Evolutionary conservation across 2,888 invertebrate genomes (phyloP).

Genomic region (Digitonthophagus gazella): DNA sequence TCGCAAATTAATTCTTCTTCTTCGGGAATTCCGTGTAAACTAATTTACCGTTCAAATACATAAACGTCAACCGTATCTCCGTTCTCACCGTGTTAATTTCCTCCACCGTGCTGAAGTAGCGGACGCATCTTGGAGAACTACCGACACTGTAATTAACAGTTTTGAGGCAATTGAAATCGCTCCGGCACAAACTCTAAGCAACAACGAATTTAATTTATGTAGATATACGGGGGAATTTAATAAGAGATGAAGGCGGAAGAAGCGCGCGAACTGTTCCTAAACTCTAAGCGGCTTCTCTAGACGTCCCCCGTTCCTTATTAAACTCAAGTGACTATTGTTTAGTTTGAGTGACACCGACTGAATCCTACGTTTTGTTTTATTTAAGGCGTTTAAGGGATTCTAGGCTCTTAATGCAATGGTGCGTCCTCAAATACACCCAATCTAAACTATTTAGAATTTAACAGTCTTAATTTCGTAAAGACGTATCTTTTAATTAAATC

Average conservation of each 20-base stretch:
- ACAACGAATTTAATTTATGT: constrained; percentile 32
- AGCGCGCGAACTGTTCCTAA: constrained; percentile 11
- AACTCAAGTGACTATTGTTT: constrained; percentile 36
- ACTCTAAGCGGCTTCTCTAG: constrained; percentile 20
- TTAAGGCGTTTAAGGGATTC: constrained; percentile 6
- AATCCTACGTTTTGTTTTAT: constrained; percentile 15
- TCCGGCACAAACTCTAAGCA: constrained; percentile 2
- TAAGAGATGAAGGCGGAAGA: constrained; percentile 28
- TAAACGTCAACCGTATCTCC: background rate
- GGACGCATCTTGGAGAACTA: background rate
- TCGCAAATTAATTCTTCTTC: background rate
- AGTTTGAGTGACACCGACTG: constrained; percentile 32
- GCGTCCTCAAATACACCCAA: background rate
- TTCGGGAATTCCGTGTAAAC: no score
- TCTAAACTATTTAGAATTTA: background rate
- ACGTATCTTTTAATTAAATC: background rate
- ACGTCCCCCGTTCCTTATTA: constrained; percentile 22
- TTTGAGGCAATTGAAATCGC: constrained; percentile 7
- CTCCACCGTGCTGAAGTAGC: background rate
- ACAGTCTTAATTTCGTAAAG: background rate
- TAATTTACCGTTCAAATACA: background rate
- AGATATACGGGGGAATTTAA: constrained; percentile 31
- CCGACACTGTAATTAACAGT: constrained; percentile 8
- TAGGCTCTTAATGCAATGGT: background rate
- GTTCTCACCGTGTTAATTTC: background rate